Evolutionary conservation across 2,888 invertebrate species (phyloP), one percentile per base, ranked within the genome.

Genomic region (Colostygia pectinataria): DNA sequence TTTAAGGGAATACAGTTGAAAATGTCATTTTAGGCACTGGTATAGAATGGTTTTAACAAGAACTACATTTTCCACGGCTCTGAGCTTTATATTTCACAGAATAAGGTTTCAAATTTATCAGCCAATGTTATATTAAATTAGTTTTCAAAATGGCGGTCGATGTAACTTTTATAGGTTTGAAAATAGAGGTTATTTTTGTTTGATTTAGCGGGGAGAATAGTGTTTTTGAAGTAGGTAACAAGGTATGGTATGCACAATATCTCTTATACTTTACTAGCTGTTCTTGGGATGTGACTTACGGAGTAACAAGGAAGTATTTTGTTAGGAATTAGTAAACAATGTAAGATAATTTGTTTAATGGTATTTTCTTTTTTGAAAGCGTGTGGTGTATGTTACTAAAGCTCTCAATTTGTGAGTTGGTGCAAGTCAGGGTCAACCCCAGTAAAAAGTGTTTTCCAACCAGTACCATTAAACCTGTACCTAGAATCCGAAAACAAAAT

Each of bases 241-340:
- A 28, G 38, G 23, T 39, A 44, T 27, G 49, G 49, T 43, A 49
- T 50, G 49, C 43, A 28, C 28, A 39, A 39, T 50, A 50, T 50
- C 39, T 50, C 39, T 36, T 50, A 39, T 18, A 44, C 34, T 44
- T 50, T 44, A 50, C 37, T 38, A 9, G 34, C 3, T 28, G 13
- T 9, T 23, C 23, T n/a, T 29, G 2, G 10, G 18, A 33, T 29
- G 38, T 44, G 37, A 25, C 33, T 28, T 34, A 44, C 34, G 39
- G 18, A 41, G 4, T 23, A 18, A 48, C 41, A 42, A 39, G 43
- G 25, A 23, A 44, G 29, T 40, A 43, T 44, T 44, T 44, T 50
- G 49, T 44, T 10, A 25, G 33, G 38, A 42, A 44, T 50, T 50
- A 50, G 39, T 39, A 9, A 33, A 33, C 33, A 2, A 18, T 33